Percentiles rank a stretch among this genome's conserved stretches.
These are phyloP conservation scores for Eidolon helvum DNA, from an alignment of 2,113 vertebrate species.

Conservation along the genomic window DNA sequence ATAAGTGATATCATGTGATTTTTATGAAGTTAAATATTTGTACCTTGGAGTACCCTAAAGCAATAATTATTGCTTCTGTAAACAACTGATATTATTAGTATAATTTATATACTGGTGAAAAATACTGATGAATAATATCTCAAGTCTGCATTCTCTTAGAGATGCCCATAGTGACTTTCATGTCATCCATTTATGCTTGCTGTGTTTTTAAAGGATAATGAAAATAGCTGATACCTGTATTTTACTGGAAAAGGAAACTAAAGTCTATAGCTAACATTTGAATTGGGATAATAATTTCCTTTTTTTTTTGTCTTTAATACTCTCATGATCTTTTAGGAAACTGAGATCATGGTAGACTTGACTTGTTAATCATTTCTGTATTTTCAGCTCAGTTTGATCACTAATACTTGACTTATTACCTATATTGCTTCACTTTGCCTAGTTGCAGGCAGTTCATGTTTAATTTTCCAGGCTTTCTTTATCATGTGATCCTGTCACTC, in stretches of 20 bases:
- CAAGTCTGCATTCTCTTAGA: neutral
- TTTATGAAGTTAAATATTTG: conserved; percentile 14
- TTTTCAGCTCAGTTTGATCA: conserved; percentile 19
- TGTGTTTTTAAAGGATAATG: neutral
- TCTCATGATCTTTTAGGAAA: neutral
- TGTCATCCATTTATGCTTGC: neutral
- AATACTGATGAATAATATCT: neutral
- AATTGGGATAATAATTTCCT: neutral
- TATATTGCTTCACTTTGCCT: neutral
- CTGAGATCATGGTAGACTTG: neutral
- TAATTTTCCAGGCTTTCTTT: neutral
- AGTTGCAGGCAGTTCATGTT: neutral
- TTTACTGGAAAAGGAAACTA: neutral
- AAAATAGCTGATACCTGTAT: neutral
- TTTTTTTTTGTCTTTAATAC: neutral
- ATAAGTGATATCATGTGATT: too few relatives aligned
- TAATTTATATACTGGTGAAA: neutral
- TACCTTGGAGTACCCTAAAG: neutral
- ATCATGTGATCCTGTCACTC: neutral
- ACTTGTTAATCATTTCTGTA: conserved; percentile 16
- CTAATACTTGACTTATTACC: neutral
- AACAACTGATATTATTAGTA: neutral
- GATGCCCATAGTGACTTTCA: neutral
- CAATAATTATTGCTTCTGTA: neutral
- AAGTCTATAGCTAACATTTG: neutral